These are phyloP conservation scores for Eledona agricola DNA, from an alignment of 2,888 invertebrate species.

Conservation along the genomic window DNA sequence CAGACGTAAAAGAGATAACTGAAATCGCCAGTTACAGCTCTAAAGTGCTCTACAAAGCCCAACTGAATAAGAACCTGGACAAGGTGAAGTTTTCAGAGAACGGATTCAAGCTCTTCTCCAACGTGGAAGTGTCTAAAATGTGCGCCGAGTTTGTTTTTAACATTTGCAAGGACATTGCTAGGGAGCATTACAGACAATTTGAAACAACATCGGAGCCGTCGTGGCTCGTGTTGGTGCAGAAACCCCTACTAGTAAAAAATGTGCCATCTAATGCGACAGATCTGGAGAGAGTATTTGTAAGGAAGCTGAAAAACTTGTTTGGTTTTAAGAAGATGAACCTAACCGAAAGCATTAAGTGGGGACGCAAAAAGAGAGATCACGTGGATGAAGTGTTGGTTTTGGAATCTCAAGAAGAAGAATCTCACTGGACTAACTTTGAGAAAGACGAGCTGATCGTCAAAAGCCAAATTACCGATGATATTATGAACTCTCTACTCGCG, in stretches of 20 bases:
- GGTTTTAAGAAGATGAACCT: slow-evolving; percentile 65
- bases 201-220: slow-evolving; percentile 62
- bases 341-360: slow-evolving; percentile 70
- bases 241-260: slow-evolving; percentile 57
- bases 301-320: slow-evolving; percentile 65
- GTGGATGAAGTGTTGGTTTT: slow-evolving; percentile 77
- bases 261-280: slow-evolving; percentile 64
- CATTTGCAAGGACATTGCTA: slow-evolving; percentile 69
- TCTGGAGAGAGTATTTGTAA: slow-evolving; percentile 64
- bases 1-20: slow-evolving; percentile 63
- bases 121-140: slow-evolving; percentile 59
- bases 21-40: slow-evolving; percentile 63
- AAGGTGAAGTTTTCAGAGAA: slow-evolving; percentile 55
- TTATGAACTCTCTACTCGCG: slow-evolving; percentile 66
- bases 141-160: slow-evolving; percentile 70
- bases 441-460: slow-evolving; percentile 75
- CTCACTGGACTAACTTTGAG: slow-evolving; percentile 78
- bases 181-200: slow-evolving; percentile 64
- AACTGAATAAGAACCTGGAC: slow-evolving; percentile 53
- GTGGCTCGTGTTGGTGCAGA: slow-evolving; percentile 63
- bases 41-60: slow-evolving; percentile 62
- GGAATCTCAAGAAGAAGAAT: slow-evolving; percentile 76
- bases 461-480: slow-evolving; percentile 67
- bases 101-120: slow-evolving; percentile 49
- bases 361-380: slow-evolving; percentile 72